Percentiles rank a stretch among this genome's conserved stretches.
phyloP scores from a whole-genome alignment of 2,797 vertebrate genomes.

The Oreonectes daqikongensis region DNA sequence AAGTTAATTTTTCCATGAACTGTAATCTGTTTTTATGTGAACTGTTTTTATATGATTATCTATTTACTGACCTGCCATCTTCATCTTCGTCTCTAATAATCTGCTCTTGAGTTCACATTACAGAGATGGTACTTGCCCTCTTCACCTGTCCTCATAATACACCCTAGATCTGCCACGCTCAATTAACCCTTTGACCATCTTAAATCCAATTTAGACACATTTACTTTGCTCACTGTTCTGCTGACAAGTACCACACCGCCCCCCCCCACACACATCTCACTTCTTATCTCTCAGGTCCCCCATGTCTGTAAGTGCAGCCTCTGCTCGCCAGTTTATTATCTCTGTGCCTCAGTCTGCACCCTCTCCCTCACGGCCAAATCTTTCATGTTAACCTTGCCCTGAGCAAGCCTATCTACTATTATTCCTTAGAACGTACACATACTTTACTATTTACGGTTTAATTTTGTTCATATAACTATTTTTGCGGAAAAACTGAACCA shows the following conservation, averaged over 20 bases:
- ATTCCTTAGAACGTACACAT: constrained; percentile 6
- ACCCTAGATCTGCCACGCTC: not conserved
- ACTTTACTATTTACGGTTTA: not conserved
- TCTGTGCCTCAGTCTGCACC: constrained; percentile 38
- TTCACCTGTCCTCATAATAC: not conserved
- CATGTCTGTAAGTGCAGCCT: constrained; percentile 43
- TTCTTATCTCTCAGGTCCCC: constrained; percentile 46
- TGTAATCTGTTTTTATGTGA: no score
- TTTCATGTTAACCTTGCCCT: constrained; percentile 45
- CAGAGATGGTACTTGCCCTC: not conserved
- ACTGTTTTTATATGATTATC: no score
- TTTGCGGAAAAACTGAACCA: not conserved
- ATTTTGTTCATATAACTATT: not conserved
- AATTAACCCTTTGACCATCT: constrained; percentile 34
- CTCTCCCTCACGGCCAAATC: constrained; percentile 18
- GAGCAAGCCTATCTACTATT: constrained; percentile 7
- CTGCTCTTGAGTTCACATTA: constrained; percentile 20
- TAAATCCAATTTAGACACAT: constrained; percentile 45
- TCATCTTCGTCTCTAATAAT: not conserved
- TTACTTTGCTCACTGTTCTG: constrained; percentile 43
- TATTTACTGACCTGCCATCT: not conserved
- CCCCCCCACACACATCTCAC: constrained; percentile 15
- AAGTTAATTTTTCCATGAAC: no score
- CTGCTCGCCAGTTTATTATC: constrained; percentile 46
- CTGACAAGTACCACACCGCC: constrained; percentile 42